These are phyloP conservation scores for Hydrochoerus hydrochaeris DNA, from an alignment of 2,113 vertebrate genomes.

Conservation along the genomic window DNA sequence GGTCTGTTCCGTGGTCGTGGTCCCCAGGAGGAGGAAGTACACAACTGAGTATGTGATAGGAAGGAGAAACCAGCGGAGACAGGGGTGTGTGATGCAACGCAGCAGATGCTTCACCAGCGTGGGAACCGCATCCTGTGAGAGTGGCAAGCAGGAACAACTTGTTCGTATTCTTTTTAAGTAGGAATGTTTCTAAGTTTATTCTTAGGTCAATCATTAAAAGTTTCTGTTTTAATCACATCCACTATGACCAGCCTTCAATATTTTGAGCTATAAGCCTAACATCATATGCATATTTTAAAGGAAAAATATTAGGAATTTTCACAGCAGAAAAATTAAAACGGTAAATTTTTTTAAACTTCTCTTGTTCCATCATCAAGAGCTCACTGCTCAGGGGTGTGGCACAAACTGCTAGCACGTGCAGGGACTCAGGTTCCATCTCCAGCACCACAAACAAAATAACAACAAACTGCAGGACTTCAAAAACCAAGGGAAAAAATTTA, in stretches of 20 bases:
- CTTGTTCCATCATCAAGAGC: neutral
- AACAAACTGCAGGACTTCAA: too few species aligned
- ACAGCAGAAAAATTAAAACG: neutral
- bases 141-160: too few species aligned
- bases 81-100: rapidly evolving
- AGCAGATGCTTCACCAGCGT: neutral
- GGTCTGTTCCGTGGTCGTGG: neutral
- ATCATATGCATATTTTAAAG: neutral
- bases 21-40: neutral
- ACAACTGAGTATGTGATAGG: rapidly evolving
- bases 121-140: neutral
- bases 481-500: neutral
- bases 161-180: neutral
- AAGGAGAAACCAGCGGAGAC: neutral
- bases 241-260: neutral
- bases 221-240: neutral
- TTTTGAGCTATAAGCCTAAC: neutral
- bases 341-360: neutral
- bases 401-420: neutral
- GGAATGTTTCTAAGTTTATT: neutral
- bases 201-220: neutral
- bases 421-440: neutral
- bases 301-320: neutral
- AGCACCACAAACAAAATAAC: neutral
- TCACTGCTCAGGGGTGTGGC: neutral